Evolutionary conservation across 2,888 invertebrate species (phyloP).

Genomic region (Ophion ventricosus): DNA sequence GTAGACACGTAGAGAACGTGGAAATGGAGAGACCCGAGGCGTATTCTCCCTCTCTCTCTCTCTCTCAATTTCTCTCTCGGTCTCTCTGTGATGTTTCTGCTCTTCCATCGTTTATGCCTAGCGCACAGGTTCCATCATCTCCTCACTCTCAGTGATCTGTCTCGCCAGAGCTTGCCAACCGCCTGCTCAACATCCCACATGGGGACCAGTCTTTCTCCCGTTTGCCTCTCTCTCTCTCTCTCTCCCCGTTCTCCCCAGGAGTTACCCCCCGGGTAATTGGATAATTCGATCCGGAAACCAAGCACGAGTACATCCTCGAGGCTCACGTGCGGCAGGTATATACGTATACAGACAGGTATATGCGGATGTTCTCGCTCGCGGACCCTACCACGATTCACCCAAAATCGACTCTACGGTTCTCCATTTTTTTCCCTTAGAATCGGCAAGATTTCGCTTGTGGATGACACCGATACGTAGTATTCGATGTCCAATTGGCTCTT

Average conservation of each 20-base stretch:
- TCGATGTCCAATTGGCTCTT: slow-evolving; percentile 9
- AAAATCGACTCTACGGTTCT: slow-evolving; percentile 12
- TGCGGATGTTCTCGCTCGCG: background rate
- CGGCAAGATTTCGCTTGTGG: too few species aligned
- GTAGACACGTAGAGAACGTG: slow-evolving; percentile 38
- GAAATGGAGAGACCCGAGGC: slow-evolving; percentile 47
- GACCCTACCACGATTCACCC: slow-evolving; percentile 16
- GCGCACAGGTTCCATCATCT: slow-evolving; percentile 52
- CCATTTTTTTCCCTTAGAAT: background rate
- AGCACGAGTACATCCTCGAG: slow-evolving; percentile 48
- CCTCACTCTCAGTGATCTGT: slow-evolving; percentile 53
- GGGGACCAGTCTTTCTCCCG: slow-evolving; percentile 26
- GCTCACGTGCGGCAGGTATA: slow-evolving; percentile 9
- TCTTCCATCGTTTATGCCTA: slow-evolving; percentile 54
- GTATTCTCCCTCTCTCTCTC: slow-evolving; percentile 45
- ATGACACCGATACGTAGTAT: background rate
- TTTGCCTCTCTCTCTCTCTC: slow-evolving; percentile 9
- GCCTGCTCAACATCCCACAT: slow-evolving; percentile 41
- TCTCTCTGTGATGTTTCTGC: slow-evolving; percentile 24
- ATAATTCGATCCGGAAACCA: slow-evolving; percentile 78
- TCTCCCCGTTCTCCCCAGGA: slow-evolving; percentile 23
- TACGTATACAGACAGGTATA: background rate
- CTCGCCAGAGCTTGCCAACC: slow-evolving; percentile 50
- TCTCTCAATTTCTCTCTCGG: slow-evolving; percentile 23
- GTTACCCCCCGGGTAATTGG: slow-evolving; percentile 78